phyloP scores from a whole-genome alignment of 1,140 invertebrate species.

The Drosophila sp. region DNA sequence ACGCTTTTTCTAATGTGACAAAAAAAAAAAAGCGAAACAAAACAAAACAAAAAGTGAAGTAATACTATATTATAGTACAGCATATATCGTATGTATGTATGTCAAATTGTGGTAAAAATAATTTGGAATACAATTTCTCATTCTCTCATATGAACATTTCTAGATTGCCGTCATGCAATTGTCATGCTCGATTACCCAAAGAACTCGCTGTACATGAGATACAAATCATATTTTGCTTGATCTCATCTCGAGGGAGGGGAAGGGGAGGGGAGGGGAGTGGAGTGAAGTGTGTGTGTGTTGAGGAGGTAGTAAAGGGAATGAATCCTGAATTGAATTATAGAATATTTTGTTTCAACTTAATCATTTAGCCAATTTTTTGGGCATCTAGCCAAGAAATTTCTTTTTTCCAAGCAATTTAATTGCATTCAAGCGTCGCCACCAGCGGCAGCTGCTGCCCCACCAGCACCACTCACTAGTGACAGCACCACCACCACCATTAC shows the following conservation, averaged over 20 bases:
- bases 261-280: too few species aligned
- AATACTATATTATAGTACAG: neutral
- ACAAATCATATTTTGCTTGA: conserved; percentile 4
- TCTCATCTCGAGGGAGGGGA: too few species aligned
- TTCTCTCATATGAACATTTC: conserved; percentile 5
- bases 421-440: conserved; percentile 5
- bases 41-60: neutral
- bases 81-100: neutral
- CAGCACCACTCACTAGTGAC: neutral
- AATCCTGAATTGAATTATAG: conserved; percentile 11
- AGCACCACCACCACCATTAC: neutral
- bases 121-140: conserved; percentile 9
- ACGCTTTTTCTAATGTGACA: conserved; percentile 23
- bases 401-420: conserved; percentile 12
- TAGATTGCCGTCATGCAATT: conserved; percentile 11
- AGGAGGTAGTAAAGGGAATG: neutral
- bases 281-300: neutral
- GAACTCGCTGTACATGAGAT: conserved; percentile 1
- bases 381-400: conserved; percentile 1
- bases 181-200: conserved; percentile 11
- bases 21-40: neutral
- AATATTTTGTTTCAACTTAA: conserved; percentile 14
- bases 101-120: conserved; percentile 13
- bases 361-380: conserved; percentile 7
- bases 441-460: neutral